These are phyloP conservation scores for Sogatella furcifera DNA, from an alignment of 1,140 invertebrate genomes.

Conservation along the genomic window DNA sequence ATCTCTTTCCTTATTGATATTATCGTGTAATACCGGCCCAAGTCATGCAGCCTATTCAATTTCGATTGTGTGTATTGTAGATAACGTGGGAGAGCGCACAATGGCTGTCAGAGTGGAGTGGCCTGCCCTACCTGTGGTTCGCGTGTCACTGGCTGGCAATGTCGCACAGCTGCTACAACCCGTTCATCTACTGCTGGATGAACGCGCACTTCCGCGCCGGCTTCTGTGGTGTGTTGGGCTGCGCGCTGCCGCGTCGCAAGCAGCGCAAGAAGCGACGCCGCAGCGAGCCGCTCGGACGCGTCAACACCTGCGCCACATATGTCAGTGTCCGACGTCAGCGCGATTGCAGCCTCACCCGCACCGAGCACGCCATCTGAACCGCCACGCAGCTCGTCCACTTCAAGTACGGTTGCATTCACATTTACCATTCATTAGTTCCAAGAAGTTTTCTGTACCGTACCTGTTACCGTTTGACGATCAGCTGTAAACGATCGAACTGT, in stretches of 20 bases:
- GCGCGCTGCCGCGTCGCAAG: not conserved
- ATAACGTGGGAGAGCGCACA: conserved; percentile 44
- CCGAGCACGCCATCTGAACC: too few species aligned
- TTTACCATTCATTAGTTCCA: too few species aligned
- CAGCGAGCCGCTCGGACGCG: conserved; percentile 35
- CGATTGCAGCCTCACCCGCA: not conserved
- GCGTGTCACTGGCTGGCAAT: conserved; percentile 77
- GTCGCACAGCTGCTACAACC: conserved; percentile 88
- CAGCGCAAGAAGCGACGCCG: not conserved
- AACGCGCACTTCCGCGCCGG: conserved; percentile 47
- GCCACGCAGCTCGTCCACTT: too few species aligned
- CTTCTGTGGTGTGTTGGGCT: conserved; percentile 25
- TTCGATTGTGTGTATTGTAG: conserved; percentile 36
- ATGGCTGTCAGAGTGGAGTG: conserved; percentile 39
- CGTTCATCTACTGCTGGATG: conserved; percentile 89
- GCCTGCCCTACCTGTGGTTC: conserved; percentile 62
- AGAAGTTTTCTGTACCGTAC: too few species aligned
- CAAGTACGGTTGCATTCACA: too few species aligned
- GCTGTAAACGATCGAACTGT: too few species aligned
- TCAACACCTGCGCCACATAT: conserved; percentile 50
- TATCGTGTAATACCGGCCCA: too few species aligned
- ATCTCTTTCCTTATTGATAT: too few species aligned
- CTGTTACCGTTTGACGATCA: too few species aligned
- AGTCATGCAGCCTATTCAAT: too few species aligned
- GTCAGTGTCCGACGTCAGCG: conserved; percentile 27